These are phyloP conservation scores for Erebia epiphron DNA, from an alignment of 2,888 invertebrate genomes.

Conservation along the genomic window DNA sequence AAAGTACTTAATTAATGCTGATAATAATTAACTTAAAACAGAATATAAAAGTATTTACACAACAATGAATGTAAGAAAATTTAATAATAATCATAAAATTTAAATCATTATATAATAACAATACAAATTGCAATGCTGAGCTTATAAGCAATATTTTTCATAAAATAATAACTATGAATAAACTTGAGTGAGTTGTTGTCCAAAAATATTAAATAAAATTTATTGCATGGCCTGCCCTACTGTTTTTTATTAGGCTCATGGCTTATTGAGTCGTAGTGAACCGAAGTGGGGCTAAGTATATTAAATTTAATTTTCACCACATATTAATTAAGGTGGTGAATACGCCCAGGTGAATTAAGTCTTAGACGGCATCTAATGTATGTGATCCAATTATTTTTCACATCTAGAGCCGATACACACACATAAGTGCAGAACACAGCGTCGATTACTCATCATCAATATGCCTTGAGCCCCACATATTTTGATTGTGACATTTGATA, in stretches of 20 bases:
- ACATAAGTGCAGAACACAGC: background rate
- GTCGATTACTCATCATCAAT: background rate
- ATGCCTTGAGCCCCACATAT: constrained; percentile 24
- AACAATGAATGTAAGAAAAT: constrained; percentile 68
- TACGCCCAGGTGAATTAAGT: too few relatives aligned
- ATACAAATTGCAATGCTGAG: constrained; percentile 43
- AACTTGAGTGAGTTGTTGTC: constrained; percentile 30
- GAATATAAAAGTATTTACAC: constrained; percentile 75
- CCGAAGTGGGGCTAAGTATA: background rate
- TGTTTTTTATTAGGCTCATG: constrained; percentile 31
- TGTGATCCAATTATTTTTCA: too few relatives aligned
- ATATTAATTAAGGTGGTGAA: too few relatives aligned
- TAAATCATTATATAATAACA: constrained; percentile 65
- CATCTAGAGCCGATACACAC: too few relatives aligned
- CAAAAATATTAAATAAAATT: constrained; percentile 30
- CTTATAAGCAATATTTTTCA: constrained; percentile 40
- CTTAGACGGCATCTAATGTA: too few relatives aligned
- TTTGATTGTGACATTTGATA: constrained; percentile 38
- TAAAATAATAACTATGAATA: constrained; percentile 47
- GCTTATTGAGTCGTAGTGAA: background rate
- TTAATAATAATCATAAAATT: constrained; percentile 54
- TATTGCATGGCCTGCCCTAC: constrained; percentile 44
- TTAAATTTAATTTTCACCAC: background rate
- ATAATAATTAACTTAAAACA: constrained; percentile 65
- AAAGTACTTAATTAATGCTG: constrained; percentile 58